These are phyloP conservation scores for Heliconius hortense DNA, from an alignment of 2,888 invertebrate species.

Conservation along the genomic window DNA sequence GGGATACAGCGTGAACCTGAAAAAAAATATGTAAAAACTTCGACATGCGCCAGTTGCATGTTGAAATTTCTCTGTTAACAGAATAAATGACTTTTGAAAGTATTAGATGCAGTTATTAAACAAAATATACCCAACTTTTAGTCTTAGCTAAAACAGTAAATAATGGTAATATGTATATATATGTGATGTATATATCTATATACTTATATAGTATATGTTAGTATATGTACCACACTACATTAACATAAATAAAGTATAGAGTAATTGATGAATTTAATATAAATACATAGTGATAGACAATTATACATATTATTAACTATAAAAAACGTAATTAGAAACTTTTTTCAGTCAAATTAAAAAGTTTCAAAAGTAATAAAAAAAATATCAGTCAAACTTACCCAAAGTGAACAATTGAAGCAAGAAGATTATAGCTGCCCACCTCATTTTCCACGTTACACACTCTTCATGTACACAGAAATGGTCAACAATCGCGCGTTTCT, in stretches of 20 bases:
- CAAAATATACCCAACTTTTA: no score
- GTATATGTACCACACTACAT: no score
- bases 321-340: not conserved
- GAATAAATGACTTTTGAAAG: no score
- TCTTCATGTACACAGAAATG: slow-evolving; percentile 51
- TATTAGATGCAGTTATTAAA: not conserved
- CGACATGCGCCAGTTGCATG: not conserved
- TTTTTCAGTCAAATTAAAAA: not conserved
- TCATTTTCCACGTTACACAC: slow-evolving; percentile 59
- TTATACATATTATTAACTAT: not conserved
- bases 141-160: no score
- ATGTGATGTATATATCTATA: no score
- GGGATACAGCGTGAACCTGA: no score
- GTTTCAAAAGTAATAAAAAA: not conserved
- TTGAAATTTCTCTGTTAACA: not conserved
- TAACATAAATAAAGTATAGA: no score
- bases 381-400: slow-evolving; percentile 55
- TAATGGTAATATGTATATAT: no score
- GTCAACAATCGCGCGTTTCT: slow-evolving; percentile 32
- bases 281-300: not conserved
- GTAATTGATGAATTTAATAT: not conserved
- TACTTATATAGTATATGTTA: no score
- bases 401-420: slow-evolving; percentile 56
- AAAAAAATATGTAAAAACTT: not conserved
- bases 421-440: slow-evolving; percentile 60